These are phyloP conservation scores for Odocoileus virginianus DNA, from an alignment of 2,113 vertebrate genomes.

Conservation along the genomic window DNA sequence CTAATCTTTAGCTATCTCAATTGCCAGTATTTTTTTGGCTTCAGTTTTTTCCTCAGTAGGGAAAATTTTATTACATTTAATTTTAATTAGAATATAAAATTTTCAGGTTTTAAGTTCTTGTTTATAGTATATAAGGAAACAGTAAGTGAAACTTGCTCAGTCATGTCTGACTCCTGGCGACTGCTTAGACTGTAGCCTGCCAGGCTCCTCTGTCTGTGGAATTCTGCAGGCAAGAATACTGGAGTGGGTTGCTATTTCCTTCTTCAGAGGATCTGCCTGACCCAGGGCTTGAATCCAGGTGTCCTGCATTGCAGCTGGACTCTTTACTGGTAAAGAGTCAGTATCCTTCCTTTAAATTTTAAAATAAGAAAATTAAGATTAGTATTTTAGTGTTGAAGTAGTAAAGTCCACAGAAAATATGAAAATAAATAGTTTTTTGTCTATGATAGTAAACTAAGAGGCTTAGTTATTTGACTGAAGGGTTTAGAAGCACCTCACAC, in stretches of 20 bases:
- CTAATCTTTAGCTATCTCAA: conserved; percentile 19
- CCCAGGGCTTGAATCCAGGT: neutral
- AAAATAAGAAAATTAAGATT: conserved; percentile 3
- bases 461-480: neutral
- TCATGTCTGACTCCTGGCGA: neutral
- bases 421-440: neutral
- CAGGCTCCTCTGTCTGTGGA: neutral
- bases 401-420: neutral
- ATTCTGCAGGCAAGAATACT: neutral
- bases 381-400: conserved; percentile 25
- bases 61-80: conserved; percentile 3
- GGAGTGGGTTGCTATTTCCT: neutral
- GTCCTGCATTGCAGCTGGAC: neutral
- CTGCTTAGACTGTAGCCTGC: neutral
- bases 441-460: neutral
- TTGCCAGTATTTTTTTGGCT: neutral
- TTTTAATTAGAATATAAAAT: conserved; percentile 27
- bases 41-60: neutral
- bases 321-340: neutral
- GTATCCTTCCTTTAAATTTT: neutral
- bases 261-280: neutral
- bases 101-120: conserved; percentile 19
- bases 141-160: neutral
- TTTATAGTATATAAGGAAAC: neutral
- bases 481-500: conserved; percentile 3